Percentiles rank a stretch among this genome's conserved stretches.
Conservation (phyloP, 1,140 invertebrate genomes). For the Diachasmimorpha longicaudata region DNA sequence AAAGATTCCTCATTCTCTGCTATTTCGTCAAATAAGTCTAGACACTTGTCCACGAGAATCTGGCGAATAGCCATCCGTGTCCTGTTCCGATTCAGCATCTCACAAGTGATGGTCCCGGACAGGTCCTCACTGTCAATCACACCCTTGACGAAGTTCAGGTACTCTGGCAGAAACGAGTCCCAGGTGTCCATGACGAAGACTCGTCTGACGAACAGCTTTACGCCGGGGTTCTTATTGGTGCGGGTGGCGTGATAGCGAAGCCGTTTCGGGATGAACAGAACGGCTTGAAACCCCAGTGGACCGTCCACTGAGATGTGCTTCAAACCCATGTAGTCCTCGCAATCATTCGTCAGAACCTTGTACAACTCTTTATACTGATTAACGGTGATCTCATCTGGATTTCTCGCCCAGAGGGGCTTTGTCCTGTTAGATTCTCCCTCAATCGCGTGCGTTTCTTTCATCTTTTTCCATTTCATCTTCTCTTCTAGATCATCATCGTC, state of each 20-base stretch:
- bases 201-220: conserved; percentile 95
- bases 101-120: conserved; percentile 97
- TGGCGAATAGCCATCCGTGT: conserved; percentile 98
- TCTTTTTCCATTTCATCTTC: conserved; percentile 93
- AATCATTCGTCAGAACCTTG: conserved; percentile 97
- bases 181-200: conserved; percentile 99
- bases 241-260: conserved; percentile 98
- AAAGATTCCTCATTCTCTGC: conserved; percentile 96
- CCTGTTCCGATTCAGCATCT: conserved; percentile 99
- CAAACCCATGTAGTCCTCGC: conserved; percentile 98
- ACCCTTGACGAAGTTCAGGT: conserved; percentile 96
- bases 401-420: conserved; percentile 98
- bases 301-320: conserved; percentile 99
- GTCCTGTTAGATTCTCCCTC: conserved; percentile 99
- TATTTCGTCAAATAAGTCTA: conserved; percentile 96
- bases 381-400: conserved; percentile 95
- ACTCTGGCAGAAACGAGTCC: conserved; percentile 97
- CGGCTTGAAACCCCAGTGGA: conserved; percentile 95
- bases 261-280: conserved; percentile 92
- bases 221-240: conserved; percentile 98
- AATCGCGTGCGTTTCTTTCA: conserved; percentile 97
- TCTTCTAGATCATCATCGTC: conserved; percentile 83
- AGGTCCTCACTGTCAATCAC: conserved; percentile 98
- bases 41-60: conserved; percentile 98
- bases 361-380: conserved; percentile 99